A percentile compares a stretch with the other conserved stretches of the same genome.
These are phyloP conservation scores for Eubasilissa regina DNA, from an alignment of 1,140 invertebrate species.

Conservation along the genomic window DNA sequence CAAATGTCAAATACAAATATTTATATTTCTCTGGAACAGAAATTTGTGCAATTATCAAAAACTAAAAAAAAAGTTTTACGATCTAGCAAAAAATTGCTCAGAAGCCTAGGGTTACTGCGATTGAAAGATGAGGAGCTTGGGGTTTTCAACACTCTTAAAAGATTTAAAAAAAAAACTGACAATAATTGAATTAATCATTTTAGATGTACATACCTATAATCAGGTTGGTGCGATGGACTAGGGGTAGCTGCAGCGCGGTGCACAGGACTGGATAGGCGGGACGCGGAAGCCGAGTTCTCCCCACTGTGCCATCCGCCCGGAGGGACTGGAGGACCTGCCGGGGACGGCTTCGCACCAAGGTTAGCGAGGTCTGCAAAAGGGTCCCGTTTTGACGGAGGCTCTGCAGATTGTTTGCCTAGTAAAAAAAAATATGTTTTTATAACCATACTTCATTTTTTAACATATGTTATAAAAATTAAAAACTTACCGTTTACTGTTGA, in stretches of 20 bases:
- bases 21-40: no score
- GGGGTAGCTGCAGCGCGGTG: slow-evolving; percentile 63
- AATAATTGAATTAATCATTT: no score
- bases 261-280: slow-evolving; percentile 58
- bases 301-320: slow-evolving; percentile 52
- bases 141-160: no score
- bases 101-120: no score
- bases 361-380: slow-evolving; percentile 75
- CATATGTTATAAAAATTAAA: background rate
- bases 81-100: no score
- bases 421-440: background rate
- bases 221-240: slow-evolving; percentile 70
- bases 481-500: slow-evolving; percentile 43
- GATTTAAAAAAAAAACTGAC: no score
- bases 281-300: slow-evolving; percentile 53
- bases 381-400: slow-evolving; percentile 62
- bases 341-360: slow-evolving; percentile 61
- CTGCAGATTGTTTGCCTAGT: slow-evolving; percentile 61
- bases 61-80: no score
- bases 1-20: no score
- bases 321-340: background rate
- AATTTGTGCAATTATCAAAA: no score
- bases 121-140: no score
- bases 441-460: background rate
- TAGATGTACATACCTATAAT: slow-evolving; percentile 64